phyloP scores from a whole-genome alignment of 2,888 invertebrate genomes.

The Pemphredon lugubris region DNA sequence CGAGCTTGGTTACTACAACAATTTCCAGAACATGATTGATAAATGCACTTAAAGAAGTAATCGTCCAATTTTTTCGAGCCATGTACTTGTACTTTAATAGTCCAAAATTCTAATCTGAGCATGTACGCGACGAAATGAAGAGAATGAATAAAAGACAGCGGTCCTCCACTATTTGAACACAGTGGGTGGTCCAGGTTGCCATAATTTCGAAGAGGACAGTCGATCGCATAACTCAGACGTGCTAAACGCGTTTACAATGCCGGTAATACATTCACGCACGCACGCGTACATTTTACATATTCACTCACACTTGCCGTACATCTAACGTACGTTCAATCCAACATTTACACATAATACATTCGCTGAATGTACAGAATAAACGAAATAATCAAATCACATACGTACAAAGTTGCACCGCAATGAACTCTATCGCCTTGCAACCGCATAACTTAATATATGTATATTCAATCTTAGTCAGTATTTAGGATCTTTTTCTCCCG shows the following conservation, averaged over 20 bases:
- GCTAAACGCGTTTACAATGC: slow-evolving; percentile 27
- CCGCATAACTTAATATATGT: slow-evolving; percentile 62
- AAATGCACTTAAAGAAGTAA: no score
- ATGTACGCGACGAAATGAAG: background rate
- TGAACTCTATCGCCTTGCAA: slow-evolving; percentile 43
- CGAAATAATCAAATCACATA: slow-evolving; percentile 50
- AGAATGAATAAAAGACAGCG: background rate
- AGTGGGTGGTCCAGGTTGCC: slow-evolving; percentile 46
- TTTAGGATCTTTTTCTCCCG: slow-evolving; percentile 47
- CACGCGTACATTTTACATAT: background rate
- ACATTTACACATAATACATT: slow-evolving; percentile 30
- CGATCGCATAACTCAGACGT: slow-evolving; percentile 21
- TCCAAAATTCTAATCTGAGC: background rate
- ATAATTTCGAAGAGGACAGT: slow-evolving; percentile 29
- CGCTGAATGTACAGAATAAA: slow-evolving; percentile 56
- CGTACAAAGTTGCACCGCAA: slow-evolving; percentile 48
- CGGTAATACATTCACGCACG: slow-evolving; percentile 42
- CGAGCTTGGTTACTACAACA: background rate
- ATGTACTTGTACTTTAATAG: no score
- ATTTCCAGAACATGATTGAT: no score
- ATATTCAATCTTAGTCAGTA: slow-evolving; percentile 47
- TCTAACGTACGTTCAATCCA: background rate
- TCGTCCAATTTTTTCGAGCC: no score
- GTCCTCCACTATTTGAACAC: slow-evolving; percentile 8
- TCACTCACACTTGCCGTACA: slow-evolving; percentile 14